Percentiles rank a stretch among this genome's conserved stretches.
These are phyloP conservation scores for Petrophora chlorosata DNA, from an alignment of 2,888 invertebrate genomes.

Conservation along the genomic window DNA sequence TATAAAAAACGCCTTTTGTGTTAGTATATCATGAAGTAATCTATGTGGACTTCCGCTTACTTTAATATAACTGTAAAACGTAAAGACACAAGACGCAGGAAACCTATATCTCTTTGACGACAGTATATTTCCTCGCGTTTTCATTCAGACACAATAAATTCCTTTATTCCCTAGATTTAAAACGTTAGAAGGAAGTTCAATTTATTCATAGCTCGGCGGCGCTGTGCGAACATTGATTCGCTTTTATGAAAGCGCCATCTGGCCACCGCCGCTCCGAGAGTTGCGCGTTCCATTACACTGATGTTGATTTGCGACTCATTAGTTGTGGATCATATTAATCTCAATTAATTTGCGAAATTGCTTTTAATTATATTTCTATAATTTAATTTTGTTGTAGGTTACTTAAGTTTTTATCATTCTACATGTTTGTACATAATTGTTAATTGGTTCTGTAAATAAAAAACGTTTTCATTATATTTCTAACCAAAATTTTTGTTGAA, in stretches of 20 bases:
- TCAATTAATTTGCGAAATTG: background rate
- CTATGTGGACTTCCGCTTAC: too few species aligned
- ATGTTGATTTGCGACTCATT: constrained; percentile 25
- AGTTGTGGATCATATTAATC: background rate
- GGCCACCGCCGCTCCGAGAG: constrained; percentile 41
- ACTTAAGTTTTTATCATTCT: too few species aligned
- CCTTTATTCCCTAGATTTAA: constrained; percentile 16
- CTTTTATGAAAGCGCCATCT: constrained; percentile 69
- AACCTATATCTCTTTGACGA: constrained; percentile 18
- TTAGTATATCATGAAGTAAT: too few species aligned
- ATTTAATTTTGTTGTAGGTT: too few species aligned
- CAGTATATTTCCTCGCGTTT: constrained; percentile 12
- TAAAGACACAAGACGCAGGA: background rate
- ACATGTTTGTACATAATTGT: too few species aligned
- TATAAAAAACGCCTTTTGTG: too few species aligned
- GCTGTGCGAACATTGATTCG: constrained; percentile 64
- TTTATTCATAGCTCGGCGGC: constrained; percentile 42
- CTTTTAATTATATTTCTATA: background rate
- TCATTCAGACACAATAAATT: constrained; percentile 18
- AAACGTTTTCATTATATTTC: too few species aligned
- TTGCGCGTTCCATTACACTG: constrained; percentile 30
- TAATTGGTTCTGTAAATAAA: too few species aligned
- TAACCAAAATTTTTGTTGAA: too few species aligned
- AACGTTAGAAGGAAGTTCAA: constrained; percentile 38
- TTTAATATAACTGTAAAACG: too few species aligned